Percentiles rank a stretch among this genome's conserved stretches.
phyloP scores from a whole-genome alignment of 2,888 invertebrate species.

The Lithodes maja region DNA sequence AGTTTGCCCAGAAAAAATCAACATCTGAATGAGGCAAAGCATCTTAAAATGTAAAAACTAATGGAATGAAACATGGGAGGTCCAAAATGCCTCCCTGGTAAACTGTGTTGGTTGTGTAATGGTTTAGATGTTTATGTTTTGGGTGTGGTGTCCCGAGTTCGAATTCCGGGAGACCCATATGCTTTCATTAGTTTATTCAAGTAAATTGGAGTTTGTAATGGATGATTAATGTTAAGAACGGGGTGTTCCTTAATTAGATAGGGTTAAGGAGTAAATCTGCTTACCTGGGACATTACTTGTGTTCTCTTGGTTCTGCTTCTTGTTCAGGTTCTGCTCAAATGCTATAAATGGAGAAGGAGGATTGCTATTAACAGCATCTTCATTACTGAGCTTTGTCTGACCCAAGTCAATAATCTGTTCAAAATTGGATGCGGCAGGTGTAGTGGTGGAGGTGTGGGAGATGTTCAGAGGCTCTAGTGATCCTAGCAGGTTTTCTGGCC shows the following conservation, averaged over 20 bases:
- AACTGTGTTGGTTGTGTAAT: too few relatives aligned
- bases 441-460: constrained; percentile 50
- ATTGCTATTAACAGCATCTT: constrained; percentile 70
- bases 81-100: too few relatives aligned
- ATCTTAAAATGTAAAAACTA: too few relatives aligned
- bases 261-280: too few relatives aligned
- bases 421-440: constrained; percentile 64
- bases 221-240: too few relatives aligned
- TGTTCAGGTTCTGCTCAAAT: constrained; percentile 66
- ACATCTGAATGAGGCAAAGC: too few relatives aligned
- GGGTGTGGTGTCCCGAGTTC: neutral
- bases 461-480: constrained; percentile 68
- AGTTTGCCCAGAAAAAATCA: too few relatives aligned
- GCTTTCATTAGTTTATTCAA: too few relatives aligned
- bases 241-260: neutral
- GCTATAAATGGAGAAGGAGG: constrained; percentile 68
- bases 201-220: too few relatives aligned
- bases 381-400: constrained; percentile 68
- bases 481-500: constrained; percentile 66
- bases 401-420: constrained; percentile 70
- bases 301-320: constrained; percentile 64
- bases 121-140: neutral
- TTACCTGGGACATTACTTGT: constrained; percentile 63
- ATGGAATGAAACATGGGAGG: too few relatives aligned
- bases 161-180: too few relatives aligned